Percentiles rank a stretch among this genome's conserved stretches.
phyloP scores from a whole-genome alignment of 2,797 vertebrate species.

The Myiotriccus ornatus region DNA sequence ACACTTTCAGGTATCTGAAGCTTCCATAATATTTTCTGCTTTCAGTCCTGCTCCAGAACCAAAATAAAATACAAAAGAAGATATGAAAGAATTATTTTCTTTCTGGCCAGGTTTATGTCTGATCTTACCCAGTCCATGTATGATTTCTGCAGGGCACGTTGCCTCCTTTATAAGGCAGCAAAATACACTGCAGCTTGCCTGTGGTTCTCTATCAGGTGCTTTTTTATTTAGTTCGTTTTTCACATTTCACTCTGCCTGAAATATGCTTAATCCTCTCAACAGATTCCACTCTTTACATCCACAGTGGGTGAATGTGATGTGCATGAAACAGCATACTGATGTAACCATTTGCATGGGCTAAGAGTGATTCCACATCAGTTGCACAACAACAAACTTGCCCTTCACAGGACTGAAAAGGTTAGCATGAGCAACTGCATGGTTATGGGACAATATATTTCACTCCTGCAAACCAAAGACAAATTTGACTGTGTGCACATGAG shows the following conservation, averaged over 20 bases:
- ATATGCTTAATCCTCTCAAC: neutral
- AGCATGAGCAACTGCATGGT: accelerated
- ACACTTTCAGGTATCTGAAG: neutral
- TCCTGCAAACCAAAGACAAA: neutral
- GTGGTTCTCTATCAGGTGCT: neutral
- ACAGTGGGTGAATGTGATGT: neutral
- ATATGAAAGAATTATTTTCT: neutral
- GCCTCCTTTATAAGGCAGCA: neutral
- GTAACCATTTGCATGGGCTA: neutral
- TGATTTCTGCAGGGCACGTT: neutral
- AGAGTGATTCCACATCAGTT: neutral
- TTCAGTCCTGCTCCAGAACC: neutral
- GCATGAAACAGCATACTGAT: neutral
- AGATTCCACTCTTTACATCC: neutral
- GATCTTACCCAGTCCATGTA: neutral
- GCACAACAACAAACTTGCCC: neutral
- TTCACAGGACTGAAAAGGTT: neutral
- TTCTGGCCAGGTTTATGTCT: neutral
- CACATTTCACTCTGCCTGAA: neutral
- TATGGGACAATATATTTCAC: neutral
- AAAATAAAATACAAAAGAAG: neutral
- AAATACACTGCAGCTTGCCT: neutral
- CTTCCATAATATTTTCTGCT: neutral
- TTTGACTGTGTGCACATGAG: neutral
- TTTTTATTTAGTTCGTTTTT: accelerated